Evolutionary conservation across 2,113 vertebrate genomes (phyloP).

Genomic region (Oxyruncus cristatus): DNA sequence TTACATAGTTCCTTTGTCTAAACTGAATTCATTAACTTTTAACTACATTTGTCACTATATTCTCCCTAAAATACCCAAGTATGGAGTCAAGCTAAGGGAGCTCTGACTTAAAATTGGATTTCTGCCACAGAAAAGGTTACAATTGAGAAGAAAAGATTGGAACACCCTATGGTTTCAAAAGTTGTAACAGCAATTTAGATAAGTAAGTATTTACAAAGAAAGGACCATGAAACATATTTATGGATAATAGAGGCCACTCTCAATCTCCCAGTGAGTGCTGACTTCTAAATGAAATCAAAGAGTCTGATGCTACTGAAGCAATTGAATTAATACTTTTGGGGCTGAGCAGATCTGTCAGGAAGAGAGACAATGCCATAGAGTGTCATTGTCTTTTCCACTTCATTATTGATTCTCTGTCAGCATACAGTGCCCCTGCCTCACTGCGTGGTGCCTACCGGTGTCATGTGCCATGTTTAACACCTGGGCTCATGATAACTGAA

Average conservation of each 20-base stretch:
- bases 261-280: neutral
- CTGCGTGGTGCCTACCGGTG: neutral
- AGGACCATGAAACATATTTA: neutral
- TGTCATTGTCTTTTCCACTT: slow-evolving; percentile 65
- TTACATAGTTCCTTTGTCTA: neutral
- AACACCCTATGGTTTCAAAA: neutral
- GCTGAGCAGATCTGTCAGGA: slow-evolving; percentile 32
- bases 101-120: neutral
- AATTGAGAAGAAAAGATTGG: neutral
- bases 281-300: slow-evolving; percentile 39
- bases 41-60: neutral
- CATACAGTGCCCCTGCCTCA: neutral
- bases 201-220: neutral
- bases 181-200: neutral
- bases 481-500: slow-evolving; percentile 44
- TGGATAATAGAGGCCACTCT: neutral
- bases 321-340: slow-evolving; percentile 44
- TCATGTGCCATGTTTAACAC: slow-evolving; percentile 65
- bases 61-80: neutral
- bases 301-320: neutral
- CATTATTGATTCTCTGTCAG: slow-evolving; percentile 63
- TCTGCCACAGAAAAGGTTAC: neutral
- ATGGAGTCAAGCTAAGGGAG: neutral
- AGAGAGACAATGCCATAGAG: slow-evolving; percentile 37
- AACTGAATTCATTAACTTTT: neutral